phyloP scores from a whole-genome alignment of 2,113 vertebrate species.

The Cichladusa arquata region DNA sequence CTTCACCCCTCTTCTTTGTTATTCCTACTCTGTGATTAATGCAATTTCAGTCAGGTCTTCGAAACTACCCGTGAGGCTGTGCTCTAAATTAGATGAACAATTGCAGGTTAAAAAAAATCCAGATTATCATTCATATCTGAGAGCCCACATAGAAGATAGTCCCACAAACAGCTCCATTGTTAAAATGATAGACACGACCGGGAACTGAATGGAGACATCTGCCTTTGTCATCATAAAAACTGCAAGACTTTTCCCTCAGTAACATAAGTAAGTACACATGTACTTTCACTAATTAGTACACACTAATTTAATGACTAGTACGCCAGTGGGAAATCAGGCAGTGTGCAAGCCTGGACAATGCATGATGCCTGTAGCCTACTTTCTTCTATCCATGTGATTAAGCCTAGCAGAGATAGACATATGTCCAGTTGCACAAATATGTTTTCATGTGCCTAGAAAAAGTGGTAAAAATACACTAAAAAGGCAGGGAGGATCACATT shows the following conservation, averaged over 20 bases:
- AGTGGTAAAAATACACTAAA: not conserved
- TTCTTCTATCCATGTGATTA: not conserved
- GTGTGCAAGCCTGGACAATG: accelerated
- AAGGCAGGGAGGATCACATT: not conserved
- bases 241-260: not conserved
- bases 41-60: not conserved
- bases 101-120: not conserved
- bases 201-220: not conserved
- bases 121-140: not conserved
- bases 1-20: not conserved
- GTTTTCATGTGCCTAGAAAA: not conserved
- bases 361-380: not conserved
- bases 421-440: not conserved
- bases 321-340: not conserved
- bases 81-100: not conserved
- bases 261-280: not conserved
- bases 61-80: not conserved
- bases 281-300: not conserved
- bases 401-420: not conserved
- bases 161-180: not conserved
- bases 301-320: not conserved
- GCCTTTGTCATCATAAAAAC: not conserved
- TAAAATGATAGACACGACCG: not conserved
- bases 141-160: not conserved
- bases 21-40: not conserved